Evolutionary conservation across 2,888 invertebrate genomes (phyloP).

Genomic region (Drosophila mimica): DNA sequence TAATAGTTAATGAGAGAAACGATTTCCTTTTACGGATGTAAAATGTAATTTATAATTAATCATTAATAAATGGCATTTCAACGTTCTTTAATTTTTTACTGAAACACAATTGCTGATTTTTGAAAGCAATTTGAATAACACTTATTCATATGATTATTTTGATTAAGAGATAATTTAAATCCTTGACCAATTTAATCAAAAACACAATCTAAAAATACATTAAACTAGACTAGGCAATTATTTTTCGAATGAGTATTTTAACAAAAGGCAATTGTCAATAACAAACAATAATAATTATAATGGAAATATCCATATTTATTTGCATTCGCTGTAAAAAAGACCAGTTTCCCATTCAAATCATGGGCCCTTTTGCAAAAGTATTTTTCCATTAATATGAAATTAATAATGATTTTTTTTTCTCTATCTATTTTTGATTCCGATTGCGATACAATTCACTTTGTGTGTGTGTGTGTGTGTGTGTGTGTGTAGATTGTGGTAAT

Average conservation of each 20-base stretch:
- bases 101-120: background rate
- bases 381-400: conserved; percentile 67
- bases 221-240: conserved; percentile 1
- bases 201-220: conserved; percentile 20
- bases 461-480: conserved; percentile 5
- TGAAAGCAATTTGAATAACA: background rate
- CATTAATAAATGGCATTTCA: too few relatives aligned
- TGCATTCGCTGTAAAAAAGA: conserved; percentile 1
- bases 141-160: background rate
- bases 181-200: conserved; percentile 7
- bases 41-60: too few relatives aligned
- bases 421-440: conserved; percentile 37
- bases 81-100: too few relatives aligned
- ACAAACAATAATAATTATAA: conserved; percentile 13
- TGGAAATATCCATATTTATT: conserved; percentile 6
- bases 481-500: conserved; percentile 66
- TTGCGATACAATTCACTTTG: conserved; percentile 40
- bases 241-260: background rate
- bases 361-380: conserved; percentile 42
- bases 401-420: conserved; percentile 50
- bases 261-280: conserved; percentile 17
- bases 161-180: background rate
- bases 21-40: background rate
- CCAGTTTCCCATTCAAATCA: conserved; percentile 38
- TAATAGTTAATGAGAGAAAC: background rate